phyloP scores from a whole-genome alignment of 1,140 invertebrate species.

The Macrosteles quadrilineatus region DNA sequence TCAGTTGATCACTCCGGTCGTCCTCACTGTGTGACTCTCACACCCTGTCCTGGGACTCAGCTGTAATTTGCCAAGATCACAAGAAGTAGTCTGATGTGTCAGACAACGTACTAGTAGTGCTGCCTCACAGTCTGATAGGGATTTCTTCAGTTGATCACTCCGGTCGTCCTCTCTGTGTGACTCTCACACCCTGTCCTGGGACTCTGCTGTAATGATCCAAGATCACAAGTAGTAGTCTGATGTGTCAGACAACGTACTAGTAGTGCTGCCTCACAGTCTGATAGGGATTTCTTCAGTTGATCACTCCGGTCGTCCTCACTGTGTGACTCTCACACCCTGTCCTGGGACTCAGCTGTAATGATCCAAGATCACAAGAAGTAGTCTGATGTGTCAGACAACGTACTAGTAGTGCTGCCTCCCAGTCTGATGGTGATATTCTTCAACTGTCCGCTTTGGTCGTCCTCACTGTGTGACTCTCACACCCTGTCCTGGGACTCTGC shows the following conservation, averaged over 20 bases:
- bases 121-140: neutral
- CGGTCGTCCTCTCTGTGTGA: neutral
- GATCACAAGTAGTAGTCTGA: neutral
- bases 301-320: neutral
- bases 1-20: neutral
- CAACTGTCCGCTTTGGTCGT: conserved; percentile 31
- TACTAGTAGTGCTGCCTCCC: conserved; percentile 29
- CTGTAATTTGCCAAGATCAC: no score
- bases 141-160: neutral
- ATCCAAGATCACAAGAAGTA: neutral
- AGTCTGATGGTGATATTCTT: conserved; percentile 33
- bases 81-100: neutral
- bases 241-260: neutral
- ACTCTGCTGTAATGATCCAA: no score
- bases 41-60: neutral
- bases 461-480: conserved; percentile 20
- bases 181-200: neutral
- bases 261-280: neutral
- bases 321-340: neutral
- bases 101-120: neutral
- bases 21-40: neutral
- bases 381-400: conserved; percentile 12
- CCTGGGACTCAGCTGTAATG: neutral
- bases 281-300: neutral
- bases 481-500: neutral